These are phyloP conservation scores for Rissa tridactyla DNA, from an alignment of 2,113 vertebrate species.

Conservation along the genomic window DNA sequence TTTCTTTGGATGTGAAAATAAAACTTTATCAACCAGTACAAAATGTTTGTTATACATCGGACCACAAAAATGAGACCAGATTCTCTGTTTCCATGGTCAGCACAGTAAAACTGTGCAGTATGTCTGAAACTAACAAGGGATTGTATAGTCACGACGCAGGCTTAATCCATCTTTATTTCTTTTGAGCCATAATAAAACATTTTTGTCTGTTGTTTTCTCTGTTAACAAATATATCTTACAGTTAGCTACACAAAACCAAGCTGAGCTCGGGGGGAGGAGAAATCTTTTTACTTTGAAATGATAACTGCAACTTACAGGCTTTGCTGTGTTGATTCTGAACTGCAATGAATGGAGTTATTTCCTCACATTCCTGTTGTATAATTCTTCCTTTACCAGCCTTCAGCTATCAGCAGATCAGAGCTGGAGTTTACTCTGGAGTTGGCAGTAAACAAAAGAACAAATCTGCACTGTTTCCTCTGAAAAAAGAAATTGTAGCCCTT, in stretches of 20 bases:
- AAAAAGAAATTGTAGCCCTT: conserved; percentile 13
- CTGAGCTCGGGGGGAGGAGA: not conserved
- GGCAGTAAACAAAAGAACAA: conserved; percentile 48
- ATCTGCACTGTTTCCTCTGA: conserved; percentile 13
- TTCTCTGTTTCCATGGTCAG: not conserved
- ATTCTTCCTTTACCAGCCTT: conserved; percentile 33
- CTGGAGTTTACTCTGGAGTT: conserved; percentile 15
- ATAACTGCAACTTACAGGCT: not conserved
- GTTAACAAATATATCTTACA: not conserved
- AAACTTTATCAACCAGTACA: not conserved
- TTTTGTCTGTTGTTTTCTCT: not conserved
- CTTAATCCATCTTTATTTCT: not conserved
- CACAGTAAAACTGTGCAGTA: not conserved
- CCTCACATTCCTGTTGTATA: conserved; percentile 24
- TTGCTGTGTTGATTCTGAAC: conserved; percentile 7
- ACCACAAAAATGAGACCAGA: not conserved
- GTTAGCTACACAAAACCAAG: not conserved
- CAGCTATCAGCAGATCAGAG: conserved; percentile 33
- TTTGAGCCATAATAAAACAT: not conserved
- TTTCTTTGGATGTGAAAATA: not conserved
- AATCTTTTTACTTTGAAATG: not conserved
- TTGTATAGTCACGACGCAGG: not conserved
- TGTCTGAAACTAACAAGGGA: not conserved
- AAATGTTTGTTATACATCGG: not conserved
- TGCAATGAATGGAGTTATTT: conserved; percentile 24